phyloP scores from a whole-genome alignment of 2,797 vertebrate genomes.

The Hyperoplus immaculatus region DNA sequence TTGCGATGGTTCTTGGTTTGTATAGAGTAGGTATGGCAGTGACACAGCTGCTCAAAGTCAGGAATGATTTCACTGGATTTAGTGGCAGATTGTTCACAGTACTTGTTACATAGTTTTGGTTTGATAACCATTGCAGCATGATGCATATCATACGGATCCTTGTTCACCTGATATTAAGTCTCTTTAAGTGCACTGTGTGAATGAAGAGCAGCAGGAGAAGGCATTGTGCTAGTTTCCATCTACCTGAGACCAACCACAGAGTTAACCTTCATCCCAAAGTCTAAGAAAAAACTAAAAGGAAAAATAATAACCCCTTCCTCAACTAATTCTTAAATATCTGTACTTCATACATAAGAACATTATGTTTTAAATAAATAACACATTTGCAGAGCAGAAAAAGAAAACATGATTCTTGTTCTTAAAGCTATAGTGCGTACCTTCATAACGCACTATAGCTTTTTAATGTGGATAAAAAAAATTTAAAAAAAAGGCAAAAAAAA shows the following conservation, averaged over 20 bases:
- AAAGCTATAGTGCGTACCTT: slow-evolving; percentile 1
- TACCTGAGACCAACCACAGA: slow-evolving; percentile 31
- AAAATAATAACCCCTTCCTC: not conserved
- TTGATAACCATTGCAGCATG: not conserved
- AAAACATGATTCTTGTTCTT: slow-evolving; percentile 24
- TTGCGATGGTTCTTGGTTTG: not conserved
- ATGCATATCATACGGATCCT: not conserved
- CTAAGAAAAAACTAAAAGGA: not conserved
- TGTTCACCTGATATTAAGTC: not conserved
- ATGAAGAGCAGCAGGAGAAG: slow-evolving; percentile 20
- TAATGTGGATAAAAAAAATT: too few relatives aligned
- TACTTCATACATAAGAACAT: slow-evolving; percentile 40
- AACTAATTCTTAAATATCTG: slow-evolving; percentile 34
- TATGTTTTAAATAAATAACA: slow-evolving; percentile 53
- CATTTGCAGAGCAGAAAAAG: slow-evolving; percentile 28
- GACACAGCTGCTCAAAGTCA: slow-evolving; percentile 15
- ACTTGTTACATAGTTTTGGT: not conserved
- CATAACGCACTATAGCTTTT: too few relatives aligned
- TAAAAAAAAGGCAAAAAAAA: slow-evolving; percentile 3
- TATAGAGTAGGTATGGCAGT: slow-evolving; percentile 15
- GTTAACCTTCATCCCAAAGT: not conserved
- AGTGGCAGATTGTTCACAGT: not conserved
- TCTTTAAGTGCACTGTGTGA: not conserved
- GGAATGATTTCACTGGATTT: slow-evolving; percentile 2
- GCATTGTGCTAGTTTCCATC: slow-evolving; percentile 10